phyloP scores from a whole-genome alignment of 2,797 vertebrate genomes.

The Enteromius viviparus region DNA sequence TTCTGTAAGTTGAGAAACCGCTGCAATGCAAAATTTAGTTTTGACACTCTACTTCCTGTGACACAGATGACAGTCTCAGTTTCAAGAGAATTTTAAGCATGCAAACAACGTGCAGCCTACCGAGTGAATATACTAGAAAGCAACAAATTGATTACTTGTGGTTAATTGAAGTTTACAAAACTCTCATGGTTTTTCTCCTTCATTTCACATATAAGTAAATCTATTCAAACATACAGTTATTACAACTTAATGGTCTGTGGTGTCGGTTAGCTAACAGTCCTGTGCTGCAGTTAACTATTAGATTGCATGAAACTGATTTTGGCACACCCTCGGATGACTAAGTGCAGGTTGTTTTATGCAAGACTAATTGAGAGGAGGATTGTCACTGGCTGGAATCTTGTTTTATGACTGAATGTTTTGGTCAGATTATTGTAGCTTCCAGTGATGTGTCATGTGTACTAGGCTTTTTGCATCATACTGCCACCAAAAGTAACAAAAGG shows the following conservation, averaged over 20 bases:
- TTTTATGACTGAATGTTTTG: not conserved
- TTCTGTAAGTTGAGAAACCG: slow-evolving; percentile 14
- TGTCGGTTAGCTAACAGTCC: slow-evolving; percentile 3
- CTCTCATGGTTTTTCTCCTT: not conserved
- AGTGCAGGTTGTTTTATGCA: not conserved
- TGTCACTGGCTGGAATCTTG: slow-evolving; percentile 14
- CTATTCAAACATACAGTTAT: not conserved
- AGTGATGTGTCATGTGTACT: not conserved
- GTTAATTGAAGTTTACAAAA: slow-evolving; percentile 24
- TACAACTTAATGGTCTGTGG: not conserved
- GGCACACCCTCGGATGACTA: slow-evolving; percentile 43
- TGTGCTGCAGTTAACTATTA: slow-evolving; percentile 23
- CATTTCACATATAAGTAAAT: not conserved
- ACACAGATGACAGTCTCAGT: not conserved
- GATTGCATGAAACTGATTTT: slow-evolving; percentile 2
- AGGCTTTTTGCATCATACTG: not conserved
- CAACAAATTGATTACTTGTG: not conserved
- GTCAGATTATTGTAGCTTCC: slow-evolving; percentile 17
- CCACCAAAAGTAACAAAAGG: not conserved
- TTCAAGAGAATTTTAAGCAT: not conserved
- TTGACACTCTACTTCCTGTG: slow-evolving; percentile 7
- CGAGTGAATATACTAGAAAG: slow-evolving; percentile 2
- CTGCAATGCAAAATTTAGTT: not conserved
- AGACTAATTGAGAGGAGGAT: slow-evolving; percentile 6
- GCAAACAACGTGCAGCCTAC: not conserved